phyloP scores from a whole-genome alignment of 2,113 vertebrate genomes.

The Ceratotherium simum region DNA sequence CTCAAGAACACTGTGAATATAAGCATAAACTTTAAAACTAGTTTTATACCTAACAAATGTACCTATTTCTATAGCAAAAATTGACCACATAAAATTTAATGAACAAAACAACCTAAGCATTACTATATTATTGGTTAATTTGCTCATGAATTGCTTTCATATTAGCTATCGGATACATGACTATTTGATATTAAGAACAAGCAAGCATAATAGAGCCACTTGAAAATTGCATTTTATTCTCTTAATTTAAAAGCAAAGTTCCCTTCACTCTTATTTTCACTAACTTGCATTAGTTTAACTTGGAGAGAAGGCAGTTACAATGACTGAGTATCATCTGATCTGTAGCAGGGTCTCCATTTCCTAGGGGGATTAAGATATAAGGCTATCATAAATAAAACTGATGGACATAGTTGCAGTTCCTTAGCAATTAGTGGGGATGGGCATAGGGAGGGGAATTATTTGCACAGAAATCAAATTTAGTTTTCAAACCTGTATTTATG shows the following conservation, averaged over 20 bases:
- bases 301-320: neutral
- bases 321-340: neutral
- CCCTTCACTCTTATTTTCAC: neutral
- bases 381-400: conserved; percentile 66
- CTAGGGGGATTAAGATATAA: neutral
- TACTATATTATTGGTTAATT: neutral
- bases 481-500: conserved; percentile 87
- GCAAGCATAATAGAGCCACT: neutral
- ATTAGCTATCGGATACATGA: neutral
- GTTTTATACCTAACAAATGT: neutral
- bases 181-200: neutral
- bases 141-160: neutral
- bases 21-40: neutral
- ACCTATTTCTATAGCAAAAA: neutral
- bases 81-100: neutral
- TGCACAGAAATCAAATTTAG: conserved; percentile 81
- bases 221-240: neutral
- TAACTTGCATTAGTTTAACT: neutral
- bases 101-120: neutral
- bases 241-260: conserved; percentile 1
- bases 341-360: neutral
- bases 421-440: conserved; percentile 76
- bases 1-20: neutral
- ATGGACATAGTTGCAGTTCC: neutral
- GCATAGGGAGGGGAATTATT: conserved; percentile 71